phyloP scores from a whole-genome alignment of 2,888 invertebrate species.

The Diogma glabrata region DNA sequence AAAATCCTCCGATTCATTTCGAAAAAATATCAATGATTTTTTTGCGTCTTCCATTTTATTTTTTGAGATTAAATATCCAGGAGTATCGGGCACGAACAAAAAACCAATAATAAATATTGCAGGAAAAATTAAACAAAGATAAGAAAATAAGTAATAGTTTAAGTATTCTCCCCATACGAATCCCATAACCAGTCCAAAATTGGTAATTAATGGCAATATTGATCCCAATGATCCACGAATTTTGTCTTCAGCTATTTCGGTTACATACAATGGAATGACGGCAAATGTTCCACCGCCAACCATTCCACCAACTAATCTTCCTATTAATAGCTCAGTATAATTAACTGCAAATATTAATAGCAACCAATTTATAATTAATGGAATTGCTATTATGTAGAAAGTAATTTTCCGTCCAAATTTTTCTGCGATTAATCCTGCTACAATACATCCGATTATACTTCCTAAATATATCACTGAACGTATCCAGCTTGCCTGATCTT shows the following conservation, averaged over 20 bases:
- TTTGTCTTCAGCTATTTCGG: conserved; percentile 10
- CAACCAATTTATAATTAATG: conserved; percentile 26
- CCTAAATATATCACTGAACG: conserved; percentile 27
- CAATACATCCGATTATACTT: conserved; percentile 25
- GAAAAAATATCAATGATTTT: conserved; percentile 28
- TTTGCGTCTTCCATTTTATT: conserved; percentile 28
- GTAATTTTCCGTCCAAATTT: conserved; percentile 28
- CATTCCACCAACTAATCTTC: conserved; percentile 12
- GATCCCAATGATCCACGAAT: conserved; percentile 30
- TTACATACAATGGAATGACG: conserved; percentile 14
- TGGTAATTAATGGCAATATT: conserved; percentile 28
- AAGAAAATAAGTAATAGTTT: conserved; percentile 25
- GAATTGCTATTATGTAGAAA: conserved; percentile 25
- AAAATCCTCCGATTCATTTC: conserved; percentile 21
- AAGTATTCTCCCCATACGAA: conserved; percentile 29
- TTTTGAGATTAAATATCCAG: conserved; percentile 26
- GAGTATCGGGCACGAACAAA: conserved; percentile 32
- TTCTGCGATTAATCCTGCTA: conserved; percentile 25
- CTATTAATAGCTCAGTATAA: neutral
- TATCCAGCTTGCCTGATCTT: conserved; percentile 25
- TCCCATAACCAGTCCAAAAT: conserved; percentile 28
- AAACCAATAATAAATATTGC: conserved; percentile 27
- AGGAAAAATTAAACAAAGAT: conserved; percentile 23
- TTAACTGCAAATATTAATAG: neutral
- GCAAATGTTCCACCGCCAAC: conserved; percentile 12